phyloP scores from a whole-genome alignment of 1,140 invertebrate genomes.

The Nasonia giraulti region DNA sequence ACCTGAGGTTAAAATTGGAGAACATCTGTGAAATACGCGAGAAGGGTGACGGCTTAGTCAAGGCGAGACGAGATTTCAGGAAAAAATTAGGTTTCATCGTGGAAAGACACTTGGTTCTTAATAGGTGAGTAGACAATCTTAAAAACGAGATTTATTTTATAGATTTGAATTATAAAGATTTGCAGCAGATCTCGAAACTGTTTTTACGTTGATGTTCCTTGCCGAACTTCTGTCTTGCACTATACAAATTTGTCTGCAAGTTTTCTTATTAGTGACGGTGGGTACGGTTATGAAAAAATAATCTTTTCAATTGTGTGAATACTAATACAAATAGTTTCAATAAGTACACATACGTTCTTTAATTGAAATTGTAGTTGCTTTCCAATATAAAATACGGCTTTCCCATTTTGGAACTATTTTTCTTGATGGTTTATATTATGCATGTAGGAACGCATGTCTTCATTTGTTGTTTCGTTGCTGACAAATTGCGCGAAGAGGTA shows the following conservation, averaged over 20 bases:
- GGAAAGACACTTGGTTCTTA: conserved; percentile 17
- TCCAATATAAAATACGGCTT: neutral
- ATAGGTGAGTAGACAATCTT: conserved; percentile 24
- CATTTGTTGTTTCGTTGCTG: conserved; percentile 31
- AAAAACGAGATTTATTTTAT: neutral
- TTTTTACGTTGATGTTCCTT: conserved; percentile 43
- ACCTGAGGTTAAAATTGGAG: conserved; percentile 15
- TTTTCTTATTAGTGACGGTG: conserved; percentile 30
- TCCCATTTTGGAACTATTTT: conserved; percentile 13
- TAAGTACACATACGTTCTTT: neutral
- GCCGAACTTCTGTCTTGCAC: conserved; percentile 31
- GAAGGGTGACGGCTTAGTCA: too few relatives aligned
- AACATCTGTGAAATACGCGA: too few relatives aligned
- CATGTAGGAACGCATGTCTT: conserved; percentile 26
- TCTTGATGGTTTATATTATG: conserved; percentile 6
- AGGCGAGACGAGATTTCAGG: neutral
- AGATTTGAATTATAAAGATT: conserved; percentile 31
- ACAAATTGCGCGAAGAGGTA: conserved; percentile 31
- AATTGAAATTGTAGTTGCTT: conserved; percentile 3
- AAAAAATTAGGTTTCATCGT: neutral
- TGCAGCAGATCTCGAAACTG: conserved; percentile 33
- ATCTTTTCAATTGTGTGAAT: too few relatives aligned
- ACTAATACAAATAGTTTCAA: neutral
- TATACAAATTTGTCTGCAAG: conserved; percentile 47
- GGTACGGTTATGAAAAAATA: neutral